Conservation (phyloP, 2,888 invertebrate genomes). For the Tetranychus truncatus region DNA sequence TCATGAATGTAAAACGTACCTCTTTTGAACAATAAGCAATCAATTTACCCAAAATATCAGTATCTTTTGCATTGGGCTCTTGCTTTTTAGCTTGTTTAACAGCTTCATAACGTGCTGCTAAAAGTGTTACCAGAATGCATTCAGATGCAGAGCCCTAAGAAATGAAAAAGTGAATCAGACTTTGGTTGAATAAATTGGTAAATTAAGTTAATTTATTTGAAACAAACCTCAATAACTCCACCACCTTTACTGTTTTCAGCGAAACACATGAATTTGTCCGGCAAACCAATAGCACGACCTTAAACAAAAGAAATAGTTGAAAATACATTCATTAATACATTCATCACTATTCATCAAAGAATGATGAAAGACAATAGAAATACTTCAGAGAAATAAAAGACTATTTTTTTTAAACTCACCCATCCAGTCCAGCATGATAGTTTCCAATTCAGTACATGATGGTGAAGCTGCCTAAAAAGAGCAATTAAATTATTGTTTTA, state of each 20-base stretch:
- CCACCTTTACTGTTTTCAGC: constrained; percentile 64
- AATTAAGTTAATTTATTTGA: background rate
- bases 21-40: constrained; percentile 50
- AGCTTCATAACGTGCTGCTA: constrained; percentile 38
- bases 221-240: constrained; percentile 68
- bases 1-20: constrained; percentile 25
- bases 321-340: constrained; percentile 4
- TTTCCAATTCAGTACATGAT: constrained; percentile 85
- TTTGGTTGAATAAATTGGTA: background rate
- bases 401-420: constrained; percentile 41
- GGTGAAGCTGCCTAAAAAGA: constrained; percentile 73
- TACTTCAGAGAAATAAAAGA: background rate
- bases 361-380: background rate
- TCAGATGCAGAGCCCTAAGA: constrained; percentile 83
- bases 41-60: constrained; percentile 66
- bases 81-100: constrained; percentile 61
- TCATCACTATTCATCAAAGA: background rate
- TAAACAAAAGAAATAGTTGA: constrained; percentile 26
- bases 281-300: constrained; percentile 54
- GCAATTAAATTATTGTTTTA: background rate
- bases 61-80: constrained; percentile 72
- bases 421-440: constrained; percentile 85
- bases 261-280: constrained; percentile 48
- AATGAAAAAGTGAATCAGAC: constrained; percentile 6
- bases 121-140: constrained; percentile 61